phyloP scores from a whole-genome alignment of 2,797 vertebrate genomes.

The Sebastes oblongus region DNA sequence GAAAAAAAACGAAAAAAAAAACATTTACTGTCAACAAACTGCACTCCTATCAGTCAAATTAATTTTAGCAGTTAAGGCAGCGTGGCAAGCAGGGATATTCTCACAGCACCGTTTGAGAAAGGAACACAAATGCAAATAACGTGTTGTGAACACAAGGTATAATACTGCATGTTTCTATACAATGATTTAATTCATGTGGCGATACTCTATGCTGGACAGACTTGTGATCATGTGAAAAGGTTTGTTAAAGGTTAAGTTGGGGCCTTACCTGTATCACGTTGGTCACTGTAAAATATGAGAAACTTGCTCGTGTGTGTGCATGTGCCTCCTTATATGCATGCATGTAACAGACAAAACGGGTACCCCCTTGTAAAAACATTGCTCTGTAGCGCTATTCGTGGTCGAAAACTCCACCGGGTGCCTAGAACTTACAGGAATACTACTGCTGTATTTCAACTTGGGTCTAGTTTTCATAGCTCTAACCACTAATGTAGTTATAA shows the following conservation, averaged over 20 bases:
- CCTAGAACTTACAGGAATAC: background rate
- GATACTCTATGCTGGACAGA: background rate
- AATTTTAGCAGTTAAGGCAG: background rate
- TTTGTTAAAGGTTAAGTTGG: background rate
- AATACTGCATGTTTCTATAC: background rate
- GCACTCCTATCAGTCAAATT: slow-evolving; percentile 3
- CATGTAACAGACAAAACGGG: background rate
- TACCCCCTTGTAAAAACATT: background rate
- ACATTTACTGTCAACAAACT: slow-evolving; percentile 3
- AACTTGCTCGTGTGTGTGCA: background rate
- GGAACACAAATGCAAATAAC: background rate
- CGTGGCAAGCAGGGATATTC: background rate
- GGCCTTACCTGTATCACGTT: background rate
- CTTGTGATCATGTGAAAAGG: background rate
- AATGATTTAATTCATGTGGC: background rate
- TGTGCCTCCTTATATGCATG: background rate
- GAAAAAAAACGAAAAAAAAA: background rate
- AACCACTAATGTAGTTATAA: background rate
- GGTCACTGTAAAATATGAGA: no score
- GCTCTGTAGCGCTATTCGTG: background rate
- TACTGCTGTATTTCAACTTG: background rate
- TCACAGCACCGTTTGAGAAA: background rate
- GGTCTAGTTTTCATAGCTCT: background rate
- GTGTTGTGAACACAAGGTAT: background rate
- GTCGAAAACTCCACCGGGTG: background rate